phyloP scores from a whole-genome alignment of 2,113 vertebrate genomes.

The Thymallus thymallus region DNA sequence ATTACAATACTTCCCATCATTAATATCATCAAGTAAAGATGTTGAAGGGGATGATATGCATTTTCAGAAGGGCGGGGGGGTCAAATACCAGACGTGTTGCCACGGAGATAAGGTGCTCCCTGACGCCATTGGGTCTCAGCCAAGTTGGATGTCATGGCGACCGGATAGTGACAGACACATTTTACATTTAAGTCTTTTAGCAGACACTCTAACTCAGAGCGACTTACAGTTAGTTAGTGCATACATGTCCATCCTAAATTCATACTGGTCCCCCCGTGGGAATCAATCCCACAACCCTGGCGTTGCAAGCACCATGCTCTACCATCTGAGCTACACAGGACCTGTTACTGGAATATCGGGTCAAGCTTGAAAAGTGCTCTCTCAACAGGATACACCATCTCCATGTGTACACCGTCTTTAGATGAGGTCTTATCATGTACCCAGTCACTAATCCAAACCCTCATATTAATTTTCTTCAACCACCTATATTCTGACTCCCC shows the following conservation, averaged over 20 bases:
- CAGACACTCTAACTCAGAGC: too few relatives aligned
- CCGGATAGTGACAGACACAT: constrained; percentile 76
- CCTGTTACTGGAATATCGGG: constrained; percentile 62
- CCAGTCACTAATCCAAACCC: neutral
- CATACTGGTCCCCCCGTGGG: too few relatives aligned
- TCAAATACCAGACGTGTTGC: constrained; percentile 79
- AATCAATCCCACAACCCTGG: too few relatives aligned
- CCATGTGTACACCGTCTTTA: neutral
- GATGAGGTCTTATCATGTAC: neutral
- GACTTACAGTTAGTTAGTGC: too few relatives aligned
- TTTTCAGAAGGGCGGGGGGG: constrained; percentile 32
- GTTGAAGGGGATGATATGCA: constrained; percentile 10
- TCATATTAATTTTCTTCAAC: neutral
- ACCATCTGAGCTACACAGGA: too few relatives aligned
- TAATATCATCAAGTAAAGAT: neutral
- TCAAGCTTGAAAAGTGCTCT: constrained; percentile 52
- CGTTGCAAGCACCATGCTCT: too few relatives aligned
- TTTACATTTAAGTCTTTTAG: too few relatives aligned
- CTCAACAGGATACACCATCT: neutral
- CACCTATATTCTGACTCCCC: neutral
- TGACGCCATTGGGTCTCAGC: constrained; percentile 82
- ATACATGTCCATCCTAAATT: too few relatives aligned
- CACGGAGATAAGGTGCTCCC: constrained; percentile 80
- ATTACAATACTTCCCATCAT: neutral
- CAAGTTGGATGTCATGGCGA: constrained; percentile 78